Percentiles rank a stretch among this genome's conserved stretches.
phyloP scores from a whole-genome alignment of 2,797 vertebrate genomes.

The Alcedo quadribrachys region DNA sequence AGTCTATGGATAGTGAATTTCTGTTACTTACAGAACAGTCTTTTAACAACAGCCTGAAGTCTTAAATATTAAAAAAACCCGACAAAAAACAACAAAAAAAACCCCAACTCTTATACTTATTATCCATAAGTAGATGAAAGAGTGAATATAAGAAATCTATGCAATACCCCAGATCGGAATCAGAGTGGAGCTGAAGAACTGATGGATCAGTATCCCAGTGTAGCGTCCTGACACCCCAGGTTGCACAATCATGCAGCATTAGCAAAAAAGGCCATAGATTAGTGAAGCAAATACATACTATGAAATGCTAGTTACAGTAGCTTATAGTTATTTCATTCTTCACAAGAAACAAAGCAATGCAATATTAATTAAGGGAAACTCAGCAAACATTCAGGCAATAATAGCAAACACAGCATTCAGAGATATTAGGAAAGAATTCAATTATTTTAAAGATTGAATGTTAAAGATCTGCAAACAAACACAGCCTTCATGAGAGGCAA shows the following conservation, averaged over 20 bases:
- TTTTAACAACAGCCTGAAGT: not conserved
- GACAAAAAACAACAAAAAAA: not conserved
- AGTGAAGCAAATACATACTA: constrained; percentile 81
- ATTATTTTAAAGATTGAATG: constrained; percentile 50
- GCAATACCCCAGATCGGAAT: constrained; percentile 99
- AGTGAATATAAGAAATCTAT: constrained; percentile 91
- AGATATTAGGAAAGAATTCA: constrained; percentile 54
- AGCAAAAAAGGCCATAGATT: constrained; percentile 88
- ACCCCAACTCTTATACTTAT: not conserved
- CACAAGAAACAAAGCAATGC: constrained; percentile 56
- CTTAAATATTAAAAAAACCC: not conserved
- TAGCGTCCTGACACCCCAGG: constrained; percentile 94
- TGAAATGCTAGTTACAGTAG: constrained; percentile 72
- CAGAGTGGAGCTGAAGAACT: constrained; percentile 99
- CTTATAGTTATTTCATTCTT: constrained; percentile 54
- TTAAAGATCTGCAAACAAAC: constrained; percentile 24
- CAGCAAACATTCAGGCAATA: constrained; percentile 54
- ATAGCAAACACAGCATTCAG: constrained; percentile 47
- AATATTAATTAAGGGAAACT: constrained; percentile 67
- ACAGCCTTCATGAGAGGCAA: constrained; percentile 31
- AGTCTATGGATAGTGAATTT: not conserved
- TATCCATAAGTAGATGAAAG: constrained; percentile 60
- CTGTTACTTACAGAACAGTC: constrained; percentile 1
- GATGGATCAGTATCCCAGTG: constrained; percentile 99
- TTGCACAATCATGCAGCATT: constrained; percentile 94